Percentiles rank a stretch among this genome's conserved stretches.
phyloP scores from a whole-genome alignment of 1,140 invertebrate species.

The Aphidius gifuensis region DNA sequence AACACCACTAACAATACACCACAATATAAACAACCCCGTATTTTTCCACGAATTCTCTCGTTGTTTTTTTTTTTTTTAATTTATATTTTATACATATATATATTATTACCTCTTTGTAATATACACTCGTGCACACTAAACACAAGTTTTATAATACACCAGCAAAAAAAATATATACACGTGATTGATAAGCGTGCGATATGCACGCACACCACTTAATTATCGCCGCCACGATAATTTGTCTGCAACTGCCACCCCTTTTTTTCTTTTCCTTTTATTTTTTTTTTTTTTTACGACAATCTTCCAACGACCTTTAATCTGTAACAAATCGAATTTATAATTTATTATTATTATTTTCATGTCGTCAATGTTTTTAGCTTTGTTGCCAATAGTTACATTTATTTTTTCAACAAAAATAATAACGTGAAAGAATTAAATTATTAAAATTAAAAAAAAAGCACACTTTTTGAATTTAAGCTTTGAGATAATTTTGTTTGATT shows the following conservation, averaged over 20 bases:
- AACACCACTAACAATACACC: conserved; percentile 9
- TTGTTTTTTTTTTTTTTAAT: conserved; percentile 11
- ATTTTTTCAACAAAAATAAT: no score
- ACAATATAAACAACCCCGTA: not conserved
- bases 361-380: not conserved
- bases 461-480: no score
- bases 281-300: conserved; percentile 27
- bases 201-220: conserved; percentile 27
- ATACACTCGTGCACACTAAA: conserved; percentile 21
- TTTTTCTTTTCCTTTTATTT: no score
- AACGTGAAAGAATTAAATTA: no score
- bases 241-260: conserved; percentile 37
- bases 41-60: conserved; percentile 25
- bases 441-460: no score
- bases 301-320: conserved; percentile 25
- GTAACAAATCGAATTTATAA: conserved; percentile 20
- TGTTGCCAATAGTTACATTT: not conserved
- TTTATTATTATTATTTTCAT: not conserved
- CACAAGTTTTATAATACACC: no score
- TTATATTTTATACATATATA: not conserved
- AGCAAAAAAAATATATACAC: conserved; percentile 4
- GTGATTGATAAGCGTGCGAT: not conserved
- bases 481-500: no score
- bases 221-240: conserved; percentile 31
- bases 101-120: conserved; percentile 32